Evolutionary conservation across 2,888 invertebrate species (phyloP).

Genomic region (Hecatera dysodea): DNA sequence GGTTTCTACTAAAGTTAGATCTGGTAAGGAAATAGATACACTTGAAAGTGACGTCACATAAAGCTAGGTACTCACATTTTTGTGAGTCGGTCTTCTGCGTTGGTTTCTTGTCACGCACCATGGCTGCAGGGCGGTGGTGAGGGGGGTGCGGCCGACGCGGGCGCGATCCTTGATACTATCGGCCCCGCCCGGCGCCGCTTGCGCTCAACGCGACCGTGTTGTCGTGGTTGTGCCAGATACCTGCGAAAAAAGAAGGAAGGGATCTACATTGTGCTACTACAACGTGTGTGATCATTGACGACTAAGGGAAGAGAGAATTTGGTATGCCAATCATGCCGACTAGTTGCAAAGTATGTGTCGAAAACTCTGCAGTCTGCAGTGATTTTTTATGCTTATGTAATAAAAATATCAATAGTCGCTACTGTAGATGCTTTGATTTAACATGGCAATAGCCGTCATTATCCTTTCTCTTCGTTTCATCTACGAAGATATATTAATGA

Average conservation of each 20-base stretch:
- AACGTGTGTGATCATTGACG: slow-evolving; percentile 30
- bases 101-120: slow-evolving; percentile 89
- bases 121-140: slow-evolving; percentile 77
- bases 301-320: slow-evolving; percentile 16
- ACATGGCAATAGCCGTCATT: neutral
- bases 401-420: neutral
- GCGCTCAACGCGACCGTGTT: slow-evolving; percentile 84
- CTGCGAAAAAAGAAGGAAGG: slow-evolving; percentile 68
- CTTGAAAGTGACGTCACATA: neutral
- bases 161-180: slow-evolving; percentile 87
- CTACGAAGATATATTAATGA: too few relatives aligned
- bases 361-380: slow-evolving; percentile 2
- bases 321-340: slow-evolving; percentile 14
- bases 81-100: slow-evolving; percentile 88
- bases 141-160: slow-evolving; percentile 77
- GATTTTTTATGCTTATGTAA: too few relatives aligned
- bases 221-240: slow-evolving; percentile 88
- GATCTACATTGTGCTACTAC: slow-evolving; percentile 41
- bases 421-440: too few relatives aligned
- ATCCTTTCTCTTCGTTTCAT: neutral
- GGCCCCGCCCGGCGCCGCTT: slow-evolving; percentile 82
- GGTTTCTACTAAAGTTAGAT: too few relatives aligned
- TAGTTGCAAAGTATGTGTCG: slow-evolving; percentile 1
- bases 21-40: neutral
- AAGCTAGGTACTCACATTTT: slow-evolving; percentile 82